Evolutionary conservation across 1,140 invertebrate genomes (phyloP), one percentile per base, ranked within the genome.

Genomic region (Micrasema longulum): DNA sequence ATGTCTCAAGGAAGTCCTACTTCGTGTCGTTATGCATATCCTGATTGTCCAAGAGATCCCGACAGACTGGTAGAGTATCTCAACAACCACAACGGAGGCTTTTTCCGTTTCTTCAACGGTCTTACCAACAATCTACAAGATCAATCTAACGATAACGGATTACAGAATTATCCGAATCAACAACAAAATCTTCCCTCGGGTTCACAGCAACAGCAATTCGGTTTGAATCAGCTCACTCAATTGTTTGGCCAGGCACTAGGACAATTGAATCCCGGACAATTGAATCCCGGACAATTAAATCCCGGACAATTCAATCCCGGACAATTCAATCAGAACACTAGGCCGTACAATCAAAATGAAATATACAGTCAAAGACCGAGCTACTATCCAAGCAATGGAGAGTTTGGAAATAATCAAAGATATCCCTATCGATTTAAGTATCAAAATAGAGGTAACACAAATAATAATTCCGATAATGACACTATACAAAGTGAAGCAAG

Each of bases 61-160:
- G 88, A 91, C 69, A 87, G 89, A 76, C 83, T 94, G 9, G 86
- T 94, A 31, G 83, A 92, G 78, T 95, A 95, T 79, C 83, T 95
- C 50, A 95, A 95, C 81, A 95, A 94, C 81, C 89, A 95, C 78
- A 93, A 93, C 67, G 93, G 93, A 43, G 93, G 93, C 9, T 93
- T 94, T 79, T 95, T 94, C 79, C 87, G 91, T 64, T 92, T 91
- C 77, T 94, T 95, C 78, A 89, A 87, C 67, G 85, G 86, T 22
- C 78, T 82, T 12, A 45, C 31, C 1, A 26, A 41, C 48, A 76
- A 78, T 48, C 67, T 18, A 12, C 69, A 74, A 62, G 47, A 70
- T 16, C 48, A 65, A 31, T 18, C 55, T 0, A 53, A 41, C 26
- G 18, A 18, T 20, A 62, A 47, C 14, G 67, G 35, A 23, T 14